These are phyloP conservation scores for Crenuchus spilurus DNA, from an alignment of 2,797 vertebrate species.

Conservation along the genomic window DNA sequence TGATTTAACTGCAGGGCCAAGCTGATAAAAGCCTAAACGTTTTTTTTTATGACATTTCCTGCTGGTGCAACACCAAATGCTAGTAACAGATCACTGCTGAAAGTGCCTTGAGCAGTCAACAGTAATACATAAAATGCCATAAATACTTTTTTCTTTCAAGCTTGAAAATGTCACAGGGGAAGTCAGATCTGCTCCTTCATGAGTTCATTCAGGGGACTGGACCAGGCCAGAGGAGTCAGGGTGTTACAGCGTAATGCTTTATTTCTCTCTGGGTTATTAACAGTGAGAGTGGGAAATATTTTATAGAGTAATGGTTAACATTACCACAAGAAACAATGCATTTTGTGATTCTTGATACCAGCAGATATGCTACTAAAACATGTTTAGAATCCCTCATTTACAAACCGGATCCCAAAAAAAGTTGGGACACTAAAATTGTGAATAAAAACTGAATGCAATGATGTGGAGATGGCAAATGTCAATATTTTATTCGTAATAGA, in stretches of 20 bases:
- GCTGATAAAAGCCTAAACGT: not conserved
- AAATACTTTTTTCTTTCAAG: not conserved
- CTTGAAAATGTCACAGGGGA: not conserved
- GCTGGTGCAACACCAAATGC: not conserved
- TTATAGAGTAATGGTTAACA: not conserved
- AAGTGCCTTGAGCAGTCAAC: not conserved
- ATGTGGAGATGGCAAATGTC: no score
- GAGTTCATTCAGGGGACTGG: not conserved
- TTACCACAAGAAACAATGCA: no score
- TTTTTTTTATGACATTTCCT: not conserved
- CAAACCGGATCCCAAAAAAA: no score
- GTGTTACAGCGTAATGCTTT: not conserved
- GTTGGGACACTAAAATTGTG: no score
- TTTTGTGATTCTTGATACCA: no score
- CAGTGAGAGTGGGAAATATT: not conserved
- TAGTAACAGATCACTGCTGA: not conserved
- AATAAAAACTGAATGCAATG: no score
- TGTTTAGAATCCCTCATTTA: no score
- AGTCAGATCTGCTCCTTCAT: not conserved
- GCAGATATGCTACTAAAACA: no score
- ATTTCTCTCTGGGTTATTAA: not conserved
- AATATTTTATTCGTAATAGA: no score
- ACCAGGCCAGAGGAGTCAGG: not conserved
- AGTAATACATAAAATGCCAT: conserved; percentile 12
- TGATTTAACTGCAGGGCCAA: not conserved